Evolutionary conservation across 2,888 invertebrate species (phyloP), one percentile per base, ranked within the genome.

Genomic region (Hydrotaea cyrtoneurina): DNA sequence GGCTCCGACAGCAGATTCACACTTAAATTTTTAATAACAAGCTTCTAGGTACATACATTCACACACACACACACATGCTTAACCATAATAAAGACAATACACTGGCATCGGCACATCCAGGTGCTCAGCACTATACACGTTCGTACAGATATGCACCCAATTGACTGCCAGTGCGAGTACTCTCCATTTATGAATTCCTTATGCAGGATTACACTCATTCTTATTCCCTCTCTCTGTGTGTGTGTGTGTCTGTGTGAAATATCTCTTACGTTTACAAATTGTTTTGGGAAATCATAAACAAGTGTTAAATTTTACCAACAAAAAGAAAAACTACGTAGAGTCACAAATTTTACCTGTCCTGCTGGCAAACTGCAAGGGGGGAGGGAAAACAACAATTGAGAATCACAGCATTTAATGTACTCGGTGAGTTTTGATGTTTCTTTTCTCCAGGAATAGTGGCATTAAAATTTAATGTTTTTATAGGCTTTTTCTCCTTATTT

Each of bases 261-360:
- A 64, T 17, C 31, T 64, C 15, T n/a, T 7, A 31, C 64, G 17
- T 36, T 64, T 64, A 36, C 64, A 64, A 64, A 31, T 64, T 64
- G 64, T 36, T 64, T 64, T 64, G 36, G 64, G 64, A 64, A 64
- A 36, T 64, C n/a, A 17, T 64, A 39, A 17, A 64, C 31, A 23
- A 59, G 59, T 59, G 31, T 64, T 64, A 64, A 64, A 31, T 64
- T 64, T 39, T 64, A 64, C 10, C 39, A 64, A 36, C 64, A 36
- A 19, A 17, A 64, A 36, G 17, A 36, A 19, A 17, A 36, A 31
- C 64, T 4, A 26, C 1, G 31, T 4, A 31, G 4, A 50, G 50
- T 5, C 59, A 59, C 8, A 17, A 7, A 36, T 64, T 26, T 5
- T 64, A 64, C 39, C 39, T 64, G 31, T 57, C n/a, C 0, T 11